These are phyloP conservation scores for Porites cylindrica DNA, from an alignment of 92 coral and sea anemone genomes.

Conservation along the genomic window DNA sequence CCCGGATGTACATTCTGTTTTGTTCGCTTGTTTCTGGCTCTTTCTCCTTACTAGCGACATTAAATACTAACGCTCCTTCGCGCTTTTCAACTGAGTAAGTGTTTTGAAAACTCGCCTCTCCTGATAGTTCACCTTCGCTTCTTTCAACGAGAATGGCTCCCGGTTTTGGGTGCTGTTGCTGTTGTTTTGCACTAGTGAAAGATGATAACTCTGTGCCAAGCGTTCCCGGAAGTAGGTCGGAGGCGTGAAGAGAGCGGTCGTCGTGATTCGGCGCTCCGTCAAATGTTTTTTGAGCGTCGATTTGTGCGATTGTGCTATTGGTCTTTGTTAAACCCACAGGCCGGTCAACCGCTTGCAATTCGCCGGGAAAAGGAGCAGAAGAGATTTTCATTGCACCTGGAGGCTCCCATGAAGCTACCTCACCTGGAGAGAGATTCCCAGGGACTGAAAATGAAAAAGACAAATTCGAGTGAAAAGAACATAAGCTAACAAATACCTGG, in stretches of 20 bases:
- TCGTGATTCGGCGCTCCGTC: constrained; percentile 25
- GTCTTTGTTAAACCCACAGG: background rate
- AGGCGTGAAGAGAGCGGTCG: constrained; percentile 86
- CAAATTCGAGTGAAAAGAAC: background rate
- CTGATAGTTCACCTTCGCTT: background rate
- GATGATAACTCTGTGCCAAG: constrained; percentile 14
- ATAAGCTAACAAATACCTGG: background rate
- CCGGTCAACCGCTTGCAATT: background rate
- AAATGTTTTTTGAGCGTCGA: background rate
- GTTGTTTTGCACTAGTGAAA: background rate
- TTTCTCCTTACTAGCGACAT: background rate
- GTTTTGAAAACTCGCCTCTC: constrained; percentile 12
- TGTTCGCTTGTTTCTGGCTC: background rate
- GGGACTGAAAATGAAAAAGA: constrained; percentile 17
- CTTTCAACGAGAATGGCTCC: constrained; percentile 22
- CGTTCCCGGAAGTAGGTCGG: constrained; percentile 68
- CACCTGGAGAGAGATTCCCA: constrained; percentile 63
- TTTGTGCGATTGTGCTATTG: background rate
- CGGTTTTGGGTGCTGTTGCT: constrained; percentile 5
- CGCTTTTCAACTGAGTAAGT: constrained; percentile 25
- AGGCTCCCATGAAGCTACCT: constrained; percentile 27
- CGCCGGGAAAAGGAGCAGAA: background rate
- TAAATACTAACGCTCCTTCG: background rate
- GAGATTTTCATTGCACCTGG: background rate
- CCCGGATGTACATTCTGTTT: background rate